These are phyloP conservation scores for Ganaspis sp. DNA, from an alignment of 1,140 invertebrate species.

Conservation along the genomic window DNA sequence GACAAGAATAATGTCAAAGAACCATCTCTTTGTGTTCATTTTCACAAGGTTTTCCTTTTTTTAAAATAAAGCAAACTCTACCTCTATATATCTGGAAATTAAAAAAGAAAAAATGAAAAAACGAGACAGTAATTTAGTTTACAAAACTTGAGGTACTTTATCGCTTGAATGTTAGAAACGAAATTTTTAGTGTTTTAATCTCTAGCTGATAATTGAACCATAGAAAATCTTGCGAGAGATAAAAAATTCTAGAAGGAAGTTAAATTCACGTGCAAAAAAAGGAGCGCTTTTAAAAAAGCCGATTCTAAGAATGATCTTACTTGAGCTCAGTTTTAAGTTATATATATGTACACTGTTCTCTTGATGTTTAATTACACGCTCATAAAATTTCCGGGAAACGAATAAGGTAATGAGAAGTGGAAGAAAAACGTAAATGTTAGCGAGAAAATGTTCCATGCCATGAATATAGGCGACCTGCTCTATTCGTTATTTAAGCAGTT, in stretches of 20 bases:
- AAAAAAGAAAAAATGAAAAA: neutral
- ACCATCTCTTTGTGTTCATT: neutral
- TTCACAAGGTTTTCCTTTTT: neutral
- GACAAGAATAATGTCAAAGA: slow-evolving; percentile 4
- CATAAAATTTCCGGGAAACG: neutral
- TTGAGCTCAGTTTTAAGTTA: neutral
- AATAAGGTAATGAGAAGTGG: slow-evolving; percentile 12
- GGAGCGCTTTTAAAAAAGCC: neutral
- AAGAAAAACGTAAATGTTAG: slow-evolving; percentile 7
- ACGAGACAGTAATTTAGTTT: neutral
- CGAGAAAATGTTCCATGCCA: slow-evolving; percentile 3
- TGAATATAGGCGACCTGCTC: neutral
- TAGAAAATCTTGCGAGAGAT: neutral
- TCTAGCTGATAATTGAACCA: neutral
- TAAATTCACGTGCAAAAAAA: slow-evolving; percentile 1
- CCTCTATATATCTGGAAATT: neutral
- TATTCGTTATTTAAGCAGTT: slow-evolving; percentile 13
- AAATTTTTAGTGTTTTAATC: neutral
- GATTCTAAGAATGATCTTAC: slow-evolving; percentile 4
- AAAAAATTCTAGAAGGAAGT: neutral
- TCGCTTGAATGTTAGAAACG: neutral
- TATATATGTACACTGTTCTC: neutral
- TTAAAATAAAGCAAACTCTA: neutral
- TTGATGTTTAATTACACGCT: neutral
- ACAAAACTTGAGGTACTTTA: neutral